These are phyloP conservation scores for Carassius carassius DNA, from an alignment of 2,113 vertebrate species.

Conservation along the genomic window DNA sequence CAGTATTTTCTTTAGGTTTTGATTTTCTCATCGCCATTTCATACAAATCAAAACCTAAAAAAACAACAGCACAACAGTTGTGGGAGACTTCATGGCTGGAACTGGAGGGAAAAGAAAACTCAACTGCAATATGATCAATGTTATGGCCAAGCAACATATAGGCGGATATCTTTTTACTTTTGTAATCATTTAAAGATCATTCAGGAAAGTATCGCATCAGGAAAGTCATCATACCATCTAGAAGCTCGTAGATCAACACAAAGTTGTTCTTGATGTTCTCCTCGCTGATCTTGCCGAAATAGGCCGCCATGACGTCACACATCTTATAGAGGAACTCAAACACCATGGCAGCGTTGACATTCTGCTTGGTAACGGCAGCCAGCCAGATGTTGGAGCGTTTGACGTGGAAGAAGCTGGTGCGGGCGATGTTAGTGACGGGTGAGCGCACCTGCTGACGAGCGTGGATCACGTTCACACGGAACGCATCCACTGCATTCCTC, in stretches of 20 bases:
- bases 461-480: constrained; percentile 98
- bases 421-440: constrained; percentile 97
- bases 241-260: constrained; percentile 96
- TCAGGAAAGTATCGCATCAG: neutral
- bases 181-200: neutral
- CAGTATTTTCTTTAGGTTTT: constrained; percentile 76
- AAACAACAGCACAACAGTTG: constrained; percentile 71
- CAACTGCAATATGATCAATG: neutral
- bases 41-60: constrained; percentile 83
- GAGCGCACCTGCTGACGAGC: constrained; percentile 99
- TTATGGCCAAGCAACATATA: neutral
- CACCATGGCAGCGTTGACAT: constrained; percentile 99
- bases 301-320: constrained; percentile 98
- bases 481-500: constrained; percentile 97
- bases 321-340: constrained; percentile 99
- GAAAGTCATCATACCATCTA: constrained; percentile 83
- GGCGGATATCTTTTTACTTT: neutral
- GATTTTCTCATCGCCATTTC: constrained; percentile 68
- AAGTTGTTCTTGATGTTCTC: constrained; percentile 99
- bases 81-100: neutral
- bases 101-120: neutral
- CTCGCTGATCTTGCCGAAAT: constrained; percentile 99
- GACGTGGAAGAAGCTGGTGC: constrained; percentile 98
- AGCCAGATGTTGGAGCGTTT: constrained; percentile 99
- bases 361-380: constrained; percentile 99